Base-by-base conservation (phyloP, 2,113 vertebrate genomes). In the Syngnathus floridae region DNA sequence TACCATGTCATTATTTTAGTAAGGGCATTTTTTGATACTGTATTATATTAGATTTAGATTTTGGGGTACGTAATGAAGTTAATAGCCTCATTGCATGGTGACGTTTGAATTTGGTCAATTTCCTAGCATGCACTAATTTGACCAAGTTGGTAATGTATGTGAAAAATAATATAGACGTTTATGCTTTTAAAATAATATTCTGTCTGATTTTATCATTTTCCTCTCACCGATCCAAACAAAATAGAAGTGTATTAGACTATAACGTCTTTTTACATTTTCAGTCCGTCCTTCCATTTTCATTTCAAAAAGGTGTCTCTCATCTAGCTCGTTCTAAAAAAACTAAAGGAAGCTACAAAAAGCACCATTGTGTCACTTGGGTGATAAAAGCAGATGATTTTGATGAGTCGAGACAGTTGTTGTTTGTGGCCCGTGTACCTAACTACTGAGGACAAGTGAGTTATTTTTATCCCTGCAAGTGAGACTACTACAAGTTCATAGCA, bases 321-420 rank as follows among this genome's bases (percentile, higher is more conserved):
- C 19, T 51, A 51, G 17, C 21, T 51, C 9, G 19, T n/a, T 26
- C 22, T 54, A 1, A 1, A 56, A 56, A 41, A 60, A 8, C 16
- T n/a, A n/a, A 26, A 73, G 67, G 51, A 65, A 13, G 14, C 43
- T 48, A 17, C 66, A 69, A 45, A 72, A 35, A 69, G 57, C 66
- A 48, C 71, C 65, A 60, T 17, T 19, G 41, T 57, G 62, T 72
- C 65, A 54, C 41, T 69, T 69, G 69, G 63, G 22, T 71, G 70
- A 84, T 84, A 72, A 84, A 84, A 73, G 62, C 36, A 36, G 45
- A 40, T 2, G 41, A 74, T 62, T 51, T 63, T 67, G 73, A 69
- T 66, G 26, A 70, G 51, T 66, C 5, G 21, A 64, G 57, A 68
- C 35, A 60, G 70, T 76, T 31, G 38, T 64, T 66, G 14, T 58